Conservation (phyloP, 2,797 vertebrate genomes). For the Eurystomus glaucurus region DNA sequence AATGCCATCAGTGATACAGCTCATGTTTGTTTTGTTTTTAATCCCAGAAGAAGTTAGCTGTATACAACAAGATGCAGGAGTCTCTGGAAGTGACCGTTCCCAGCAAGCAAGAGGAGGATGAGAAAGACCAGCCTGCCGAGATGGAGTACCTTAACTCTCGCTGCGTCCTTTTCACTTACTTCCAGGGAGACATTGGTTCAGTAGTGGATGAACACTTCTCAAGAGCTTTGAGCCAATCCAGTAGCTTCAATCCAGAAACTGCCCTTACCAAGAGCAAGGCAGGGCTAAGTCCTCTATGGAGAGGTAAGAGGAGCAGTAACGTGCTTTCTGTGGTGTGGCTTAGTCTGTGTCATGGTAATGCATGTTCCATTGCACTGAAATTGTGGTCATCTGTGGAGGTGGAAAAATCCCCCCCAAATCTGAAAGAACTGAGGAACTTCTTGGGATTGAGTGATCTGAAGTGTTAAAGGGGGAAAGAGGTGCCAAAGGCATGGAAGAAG, state of each 20-base stretch:
- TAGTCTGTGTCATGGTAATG: neutral
- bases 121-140: constrained; percentile 92
- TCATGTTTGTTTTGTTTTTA: constrained; percentile 77
- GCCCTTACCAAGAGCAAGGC: constrained; percentile 85
- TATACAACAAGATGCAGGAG: constrained; percentile 96
- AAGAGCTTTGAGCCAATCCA: constrained; percentile 94
- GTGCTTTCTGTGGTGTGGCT: neutral
- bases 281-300: constrained; percentile 87
- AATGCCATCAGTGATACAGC: constrained; percentile 38
- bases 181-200: constrained; percentile 95
- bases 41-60: constrained; percentile 89
- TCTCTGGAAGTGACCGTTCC: constrained; percentile 89
- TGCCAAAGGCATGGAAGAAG: neutral
- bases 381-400: constrained; percentile 8
- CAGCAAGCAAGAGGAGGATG: constrained; percentile 89
- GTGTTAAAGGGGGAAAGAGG: neutral
- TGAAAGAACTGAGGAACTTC: constrained; percentile 58
- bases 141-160: constrained; percentile 97
- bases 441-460: constrained; percentile 6
- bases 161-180: constrained; percentile 98
- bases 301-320: constrained; percentile 87
- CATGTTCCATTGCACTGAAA: constrained; percentile 52
- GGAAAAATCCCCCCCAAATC: constrained; percentile 55
- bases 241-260: constrained; percentile 85
- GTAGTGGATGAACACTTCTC: constrained; percentile 98